Conservation (phyloP, 2,113 vertebrate genomes). For the Tympanuchus pallidicinctus region DNA sequence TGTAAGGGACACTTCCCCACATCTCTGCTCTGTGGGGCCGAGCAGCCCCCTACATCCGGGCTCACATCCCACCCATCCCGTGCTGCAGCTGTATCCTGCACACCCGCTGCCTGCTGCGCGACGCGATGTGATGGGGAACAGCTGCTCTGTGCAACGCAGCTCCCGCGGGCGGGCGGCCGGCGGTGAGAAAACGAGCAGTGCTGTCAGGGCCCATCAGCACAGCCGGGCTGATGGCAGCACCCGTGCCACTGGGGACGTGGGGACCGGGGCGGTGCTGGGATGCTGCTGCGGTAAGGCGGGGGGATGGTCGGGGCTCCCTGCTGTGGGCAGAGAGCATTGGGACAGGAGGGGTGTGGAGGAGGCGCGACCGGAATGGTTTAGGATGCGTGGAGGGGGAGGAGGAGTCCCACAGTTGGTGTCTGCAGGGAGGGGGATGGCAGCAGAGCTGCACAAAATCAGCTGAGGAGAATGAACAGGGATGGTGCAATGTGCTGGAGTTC, state of each 20-base stretch:
- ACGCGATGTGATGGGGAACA: conserved; percentile 49
- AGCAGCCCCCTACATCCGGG: neutral
- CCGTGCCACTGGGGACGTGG: neutral
- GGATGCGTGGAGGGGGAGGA: too few relatives aligned
- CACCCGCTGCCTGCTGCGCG: neutral
- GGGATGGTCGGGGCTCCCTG: rapidly evolving
- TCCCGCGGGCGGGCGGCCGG: conserved; percentile 17
- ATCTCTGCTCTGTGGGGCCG: neutral
- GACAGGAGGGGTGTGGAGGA: neutral
- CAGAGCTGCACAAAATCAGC: neutral
- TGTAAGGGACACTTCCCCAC: neutral
- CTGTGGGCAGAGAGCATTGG: neutral
- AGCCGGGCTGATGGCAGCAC: conserved; percentile 33
- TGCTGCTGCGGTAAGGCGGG: neutral
- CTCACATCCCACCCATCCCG: neutral
- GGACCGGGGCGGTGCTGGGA: neutral
- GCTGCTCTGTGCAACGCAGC: conserved; percentile 21
- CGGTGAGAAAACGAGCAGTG: conserved; percentile 81
- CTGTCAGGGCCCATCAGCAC: conserved; percentile 84
- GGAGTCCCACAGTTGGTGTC: neutral
- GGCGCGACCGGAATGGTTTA: too few relatives aligned
- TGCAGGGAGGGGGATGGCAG: neutral
- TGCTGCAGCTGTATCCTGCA: neutral
- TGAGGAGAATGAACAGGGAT: too few relatives aligned
- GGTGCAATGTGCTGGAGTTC: neutral